Evolutionary conservation across 2,888 invertebrate species (phyloP), one percentile per base, ranked within the genome.

Genomic region (Aphidoletes aphidimyza): DNA sequence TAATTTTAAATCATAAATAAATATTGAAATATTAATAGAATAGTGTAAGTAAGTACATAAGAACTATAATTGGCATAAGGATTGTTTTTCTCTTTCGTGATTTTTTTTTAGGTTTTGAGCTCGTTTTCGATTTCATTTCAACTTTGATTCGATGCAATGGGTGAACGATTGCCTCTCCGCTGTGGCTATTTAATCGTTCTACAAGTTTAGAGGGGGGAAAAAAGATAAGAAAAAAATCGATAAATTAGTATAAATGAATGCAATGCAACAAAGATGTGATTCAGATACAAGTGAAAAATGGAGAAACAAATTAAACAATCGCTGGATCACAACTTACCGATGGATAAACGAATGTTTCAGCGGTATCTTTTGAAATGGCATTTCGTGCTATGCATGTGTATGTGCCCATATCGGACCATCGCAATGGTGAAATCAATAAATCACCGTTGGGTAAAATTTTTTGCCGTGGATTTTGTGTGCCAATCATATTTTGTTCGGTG

Each of bases 331-430:
- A 59, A 83, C 90, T 90, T 85, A 92, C 92, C 89, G 90, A 88
- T 22, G 96, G 95, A 88, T 96, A 95, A n/a, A 96, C 88, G 90
- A 96, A 96, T 9, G 95, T 94, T 26, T 91, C 90, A 5, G 91
- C 91, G 0, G 91, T 89, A 86, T 94, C 94, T 86, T 92, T 92
- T 5, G 94, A 94, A 22, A 92, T 90, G 22, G 90, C 88, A 87
- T 94, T 95, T 86, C 93, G 92, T 0, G 94, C 95, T 19, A 93
- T 91, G 88, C 98, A 98, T 0, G 92, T 93, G 89, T 94, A 97
- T 30, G 91, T 91, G 6, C 97, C 97, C 96, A 97, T 96, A 87
- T 96, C 95, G 14, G 91, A 89, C 95, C 95, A 98, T 69, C 91
- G 91, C 9, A 97, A 91, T 17, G 92, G 91, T 30, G 91, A 90